phyloP scores from a whole-genome alignment of 2,888 invertebrate genomes.

The Thymelicus lineola region DNA sequence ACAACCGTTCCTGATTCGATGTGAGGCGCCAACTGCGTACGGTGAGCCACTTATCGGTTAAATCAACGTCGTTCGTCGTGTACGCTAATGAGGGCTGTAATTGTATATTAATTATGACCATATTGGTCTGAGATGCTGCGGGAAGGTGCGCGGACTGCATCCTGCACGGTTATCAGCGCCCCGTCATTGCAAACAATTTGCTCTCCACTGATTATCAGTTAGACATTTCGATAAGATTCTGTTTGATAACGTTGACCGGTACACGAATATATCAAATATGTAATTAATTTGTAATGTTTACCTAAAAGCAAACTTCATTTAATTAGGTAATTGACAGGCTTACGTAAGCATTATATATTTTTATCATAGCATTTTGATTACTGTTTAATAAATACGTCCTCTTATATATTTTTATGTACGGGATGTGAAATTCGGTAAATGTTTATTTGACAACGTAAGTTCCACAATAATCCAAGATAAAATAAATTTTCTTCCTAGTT shows the following conservation, averaged over 20 bases:
- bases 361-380: no score
- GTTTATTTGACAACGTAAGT: no score
- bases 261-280: slow-evolving; percentile 1
- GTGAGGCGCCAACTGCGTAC: slow-evolving; percentile 28
- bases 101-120: slow-evolving; percentile 36
- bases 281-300: not conserved
- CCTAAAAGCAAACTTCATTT: no score
- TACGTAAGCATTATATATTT: no score
- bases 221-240: slow-evolving; percentile 28
- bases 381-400: no score
- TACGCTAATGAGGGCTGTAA: slow-evolving; percentile 30
- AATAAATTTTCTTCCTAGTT: no score
- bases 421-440: no score
- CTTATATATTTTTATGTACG: no score
- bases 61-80: slow-evolving; percentile 8
- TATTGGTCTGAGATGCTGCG: slow-evolving; percentile 18
- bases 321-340: no score
- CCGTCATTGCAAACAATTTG: slow-evolving; percentile 29
- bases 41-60: slow-evolving; percentile 15
- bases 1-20: slow-evolving; percentile 13
- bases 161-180: slow-evolving; percentile 6
- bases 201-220: slow-evolving; percentile 17
- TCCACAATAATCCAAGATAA: no score
- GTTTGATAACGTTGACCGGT: slow-evolving; percentile 25
- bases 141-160: not conserved